These are phyloP conservation scores for Hestina assimilis DNA, from an alignment of 1,140 invertebrate genomes.

Conservation along the genomic window DNA sequence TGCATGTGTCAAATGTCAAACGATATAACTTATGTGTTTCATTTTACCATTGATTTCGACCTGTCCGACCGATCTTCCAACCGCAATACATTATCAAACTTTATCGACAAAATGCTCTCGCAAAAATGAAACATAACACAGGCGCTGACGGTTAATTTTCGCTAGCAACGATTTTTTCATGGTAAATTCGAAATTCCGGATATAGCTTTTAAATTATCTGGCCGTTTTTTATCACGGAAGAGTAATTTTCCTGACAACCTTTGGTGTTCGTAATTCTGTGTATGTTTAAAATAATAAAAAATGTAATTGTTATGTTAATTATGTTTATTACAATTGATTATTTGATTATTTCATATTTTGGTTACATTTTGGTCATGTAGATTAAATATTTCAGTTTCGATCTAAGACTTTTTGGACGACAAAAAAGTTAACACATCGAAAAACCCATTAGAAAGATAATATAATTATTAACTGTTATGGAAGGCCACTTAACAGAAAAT, in stretches of 20 bases:
- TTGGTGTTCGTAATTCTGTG: constrained; percentile 21
- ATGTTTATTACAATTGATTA: no score
- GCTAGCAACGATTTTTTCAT: neutral
- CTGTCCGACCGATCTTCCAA: neutral
- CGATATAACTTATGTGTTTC: constrained; percentile 15
- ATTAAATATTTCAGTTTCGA: no score
- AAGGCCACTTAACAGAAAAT: no score
- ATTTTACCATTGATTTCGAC: constrained; percentile 16
- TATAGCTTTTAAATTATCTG: constrained; percentile 26
- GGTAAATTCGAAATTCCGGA: constrained; percentile 7
- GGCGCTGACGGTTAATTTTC: constrained; percentile 7
- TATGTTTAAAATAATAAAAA: neutral
- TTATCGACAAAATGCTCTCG: neutral
- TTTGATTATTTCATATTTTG: neutral
- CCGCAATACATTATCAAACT: constrained; percentile 6
- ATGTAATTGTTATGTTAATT: neutral
- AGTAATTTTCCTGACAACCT: constrained; percentile 21
- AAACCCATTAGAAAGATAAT: no score
- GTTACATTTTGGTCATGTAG: no score
- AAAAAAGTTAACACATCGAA: no score
- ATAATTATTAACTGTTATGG: no score
- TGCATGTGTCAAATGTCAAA: constrained; percentile 19
- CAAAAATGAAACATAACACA: neutral
- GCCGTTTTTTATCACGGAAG: constrained; percentile 23
- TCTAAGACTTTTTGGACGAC: no score